A percentile compares a stretch with the other conserved stretches of the same genome.
Conservation (phyloP, 2,888 invertebrate species). For the Capitulum mitella region DNA sequence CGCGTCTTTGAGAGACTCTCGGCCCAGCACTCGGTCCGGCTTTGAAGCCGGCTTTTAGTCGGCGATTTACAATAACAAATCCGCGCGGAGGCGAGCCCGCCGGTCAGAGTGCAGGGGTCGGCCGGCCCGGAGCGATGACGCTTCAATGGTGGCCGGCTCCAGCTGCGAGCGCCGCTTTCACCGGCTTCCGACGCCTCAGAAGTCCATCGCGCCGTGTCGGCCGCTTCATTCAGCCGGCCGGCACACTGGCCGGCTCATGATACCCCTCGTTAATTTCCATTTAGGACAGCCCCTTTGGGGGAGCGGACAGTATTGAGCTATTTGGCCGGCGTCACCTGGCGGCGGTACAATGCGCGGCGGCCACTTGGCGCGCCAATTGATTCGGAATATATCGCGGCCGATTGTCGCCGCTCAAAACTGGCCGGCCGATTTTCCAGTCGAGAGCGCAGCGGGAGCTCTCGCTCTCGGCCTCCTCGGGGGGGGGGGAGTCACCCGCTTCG, state of each 20-base stretch:
- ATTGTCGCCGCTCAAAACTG: neutral
- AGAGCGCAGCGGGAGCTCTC: neutral
- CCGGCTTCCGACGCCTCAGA: neutral
- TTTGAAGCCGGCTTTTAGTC: conserved; percentile 7
- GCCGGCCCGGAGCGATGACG: neutral
- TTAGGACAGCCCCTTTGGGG: conserved; percentile 18
- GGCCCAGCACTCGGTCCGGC: neutral
- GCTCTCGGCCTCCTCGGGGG: too few species aligned
- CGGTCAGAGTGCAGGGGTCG: neutral
- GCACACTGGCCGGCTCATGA: conserved; percentile 4
- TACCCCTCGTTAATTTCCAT: conserved; percentile 20
- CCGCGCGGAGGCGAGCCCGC: neutral
- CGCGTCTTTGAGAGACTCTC: neutral
- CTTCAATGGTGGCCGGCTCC: neutral
- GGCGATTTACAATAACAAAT: conserved; percentile 5
- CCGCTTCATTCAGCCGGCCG: neutral
- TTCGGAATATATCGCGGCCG: neutral
- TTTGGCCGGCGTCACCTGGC: neutral
- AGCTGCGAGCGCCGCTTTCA: conserved; percentile 15
- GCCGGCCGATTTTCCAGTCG: neutral
- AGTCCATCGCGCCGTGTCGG: neutral
- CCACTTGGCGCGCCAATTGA: neutral
- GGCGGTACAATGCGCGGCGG: neutral
- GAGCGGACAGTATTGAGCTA: conserved; percentile 16
- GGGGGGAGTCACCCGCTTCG: neutral